Conservation (phyloP, 2,888 invertebrate genomes). For the Willowsia nigromaculata region DNA sequence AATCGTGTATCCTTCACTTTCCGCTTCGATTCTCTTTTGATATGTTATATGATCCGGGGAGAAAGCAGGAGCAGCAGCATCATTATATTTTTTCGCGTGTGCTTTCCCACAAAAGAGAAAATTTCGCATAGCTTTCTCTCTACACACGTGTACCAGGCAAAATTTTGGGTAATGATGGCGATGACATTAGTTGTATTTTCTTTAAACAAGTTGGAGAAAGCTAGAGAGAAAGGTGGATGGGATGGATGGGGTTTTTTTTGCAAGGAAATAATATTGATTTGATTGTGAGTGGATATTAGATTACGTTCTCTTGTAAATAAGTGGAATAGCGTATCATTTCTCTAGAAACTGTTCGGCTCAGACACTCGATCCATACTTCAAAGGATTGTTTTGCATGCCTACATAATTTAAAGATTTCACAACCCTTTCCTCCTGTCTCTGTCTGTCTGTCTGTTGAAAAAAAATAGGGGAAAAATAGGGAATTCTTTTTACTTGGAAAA, state of each 20-base stretch:
- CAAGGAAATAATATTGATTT: slow-evolving; percentile 25
- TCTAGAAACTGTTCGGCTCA: not conserved
- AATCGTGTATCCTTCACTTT: slow-evolving; percentile 23
- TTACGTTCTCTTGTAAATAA: not conserved
- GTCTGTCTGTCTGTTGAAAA: not conserved
- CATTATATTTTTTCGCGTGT: not conserved
- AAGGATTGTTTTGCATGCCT: slow-evolving; percentile 28
- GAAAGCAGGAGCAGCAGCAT: not conserved
- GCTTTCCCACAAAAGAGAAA: no score
- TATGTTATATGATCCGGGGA: not conserved
- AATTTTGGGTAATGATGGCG: no score
- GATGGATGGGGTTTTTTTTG: not conserved
- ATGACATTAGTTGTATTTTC: no score
- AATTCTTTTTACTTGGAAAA: not conserved
- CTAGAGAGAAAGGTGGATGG: no score
- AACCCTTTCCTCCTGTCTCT: not conserved
- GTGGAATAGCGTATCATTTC: not conserved
- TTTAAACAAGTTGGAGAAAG: no score
- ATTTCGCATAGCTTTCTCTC: no score
- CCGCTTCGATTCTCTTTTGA: slow-evolving; percentile 24
- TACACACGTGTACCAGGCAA: no score
- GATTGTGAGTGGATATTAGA: slow-evolving; percentile 7
- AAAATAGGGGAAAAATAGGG: not conserved
- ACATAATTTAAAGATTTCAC: not conserved
- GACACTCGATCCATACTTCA: not conserved